Base-by-base conservation (phyloP, 2,888 invertebrate genomes). In the Luperina testacea region DNA sequence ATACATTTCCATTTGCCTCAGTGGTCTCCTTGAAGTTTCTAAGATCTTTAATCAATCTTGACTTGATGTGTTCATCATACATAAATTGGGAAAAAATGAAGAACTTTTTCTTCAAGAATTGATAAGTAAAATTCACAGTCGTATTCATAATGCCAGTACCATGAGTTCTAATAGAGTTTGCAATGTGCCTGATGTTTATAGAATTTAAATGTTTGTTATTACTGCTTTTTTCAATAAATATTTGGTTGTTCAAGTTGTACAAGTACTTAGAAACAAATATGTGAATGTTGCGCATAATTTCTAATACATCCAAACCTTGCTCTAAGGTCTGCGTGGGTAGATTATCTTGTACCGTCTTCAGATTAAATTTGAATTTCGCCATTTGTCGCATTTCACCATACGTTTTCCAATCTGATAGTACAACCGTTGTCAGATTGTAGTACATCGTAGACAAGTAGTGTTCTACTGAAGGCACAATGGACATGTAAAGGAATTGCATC, bases 31-130 rank as follows among this genome's bases (percentile, higher is more conserved):
- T 97, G 91, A 99, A 98, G 92, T 97, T 98, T 87, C 98, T 97
- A 83, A 98, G 97, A 93, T 99, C 99, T 95, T 99, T 99, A 86
- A 99, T 97, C 5, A 99, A 97, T 78, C 99, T 97, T 0, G 99
- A 99, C 94, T 99, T 99, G 72, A 99, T 99, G 91, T 99, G 99
- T 94, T 99, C 99, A 93, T 99, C 99, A 92, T 98, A 99, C 94
- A 99, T 98, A 93, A 99, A 99, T 94, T 99, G 99, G 0, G 99
- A 99, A 93, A 99, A 99, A 1, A 98, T 98, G 90, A 98, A 98
- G 91, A 99, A 98, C 94, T 99, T 99, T 89, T 99, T 98, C 87
- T 99, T 97, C 86, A 99, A 96, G 95, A 99, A 99, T 95, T 99
- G 99, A 95, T 99, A 99, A 0, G 98, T 98, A 90, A 98, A 99